Percentiles rank a stretch among this genome's conserved stretches.
Conservation (phyloP, 2,113 vertebrate genomes). For the Melozone crissalis region DNA sequence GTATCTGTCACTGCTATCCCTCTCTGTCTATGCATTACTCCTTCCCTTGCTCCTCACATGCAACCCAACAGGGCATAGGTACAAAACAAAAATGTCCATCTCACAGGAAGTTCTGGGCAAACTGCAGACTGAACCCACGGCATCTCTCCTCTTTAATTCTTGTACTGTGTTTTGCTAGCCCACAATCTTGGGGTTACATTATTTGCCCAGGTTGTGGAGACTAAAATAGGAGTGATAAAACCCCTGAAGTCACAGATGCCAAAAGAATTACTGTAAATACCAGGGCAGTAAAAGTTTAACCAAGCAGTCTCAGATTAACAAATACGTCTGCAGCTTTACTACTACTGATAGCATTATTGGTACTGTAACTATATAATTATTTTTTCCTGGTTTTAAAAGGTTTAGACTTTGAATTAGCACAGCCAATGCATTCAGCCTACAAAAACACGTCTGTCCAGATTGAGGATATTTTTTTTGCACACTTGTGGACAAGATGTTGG, state of each 20-base stretch:
- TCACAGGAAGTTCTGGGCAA: not conserved
- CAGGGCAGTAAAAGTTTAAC: slow-evolving; percentile 28
- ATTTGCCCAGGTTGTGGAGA: not conserved
- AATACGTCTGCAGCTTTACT: slow-evolving; percentile 32
- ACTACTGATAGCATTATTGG: not conserved
- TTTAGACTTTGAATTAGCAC: slow-evolving; percentile 48
- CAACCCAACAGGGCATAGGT: not conserved
- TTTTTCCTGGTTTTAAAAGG: slow-evolving; percentile 30
- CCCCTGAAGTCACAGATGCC: slow-evolving; percentile 10
- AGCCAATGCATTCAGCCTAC: slow-evolving; percentile 41
- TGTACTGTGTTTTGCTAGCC: not conserved
- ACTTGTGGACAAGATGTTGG: slow-evolving; percentile 82
- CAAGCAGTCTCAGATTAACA: slow-evolving; percentile 9
- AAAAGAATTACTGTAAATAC: slow-evolving; percentile 24
- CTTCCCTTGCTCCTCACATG: not conserved
- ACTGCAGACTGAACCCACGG: not conserved
- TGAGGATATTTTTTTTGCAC: slow-evolving; percentile 71
- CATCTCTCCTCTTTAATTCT: not conserved
- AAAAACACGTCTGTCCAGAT: slow-evolving; percentile 40
- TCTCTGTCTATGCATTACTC: not conserved
- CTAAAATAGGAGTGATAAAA: not conserved
- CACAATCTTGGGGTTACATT: not conserved
- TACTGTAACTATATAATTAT: not conserved
- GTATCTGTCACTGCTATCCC: not conserved
- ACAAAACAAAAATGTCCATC: not conserved